These are phyloP conservation scores for Halichondria panicea DNA, from an alignment of 37 sponge, comb jelly and placozoan species.

Conservation along the genomic window DNA sequence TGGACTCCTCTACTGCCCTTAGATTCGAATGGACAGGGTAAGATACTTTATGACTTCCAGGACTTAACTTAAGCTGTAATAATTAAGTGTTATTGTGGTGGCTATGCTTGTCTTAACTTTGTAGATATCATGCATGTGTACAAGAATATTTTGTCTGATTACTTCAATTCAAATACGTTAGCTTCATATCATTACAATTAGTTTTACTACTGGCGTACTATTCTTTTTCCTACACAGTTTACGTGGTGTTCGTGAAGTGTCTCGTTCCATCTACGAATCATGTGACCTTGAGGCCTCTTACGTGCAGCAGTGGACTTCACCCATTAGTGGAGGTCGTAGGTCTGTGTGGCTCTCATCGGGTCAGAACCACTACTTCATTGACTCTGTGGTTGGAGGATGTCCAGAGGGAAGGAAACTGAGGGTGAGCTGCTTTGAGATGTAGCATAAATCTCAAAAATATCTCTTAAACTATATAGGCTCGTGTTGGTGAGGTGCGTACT, in stretches of 20 bases:
- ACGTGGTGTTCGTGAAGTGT: slow-evolving; percentile 56
- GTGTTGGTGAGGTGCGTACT: slow-evolving; percentile 40
- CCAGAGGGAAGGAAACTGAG: slow-evolving; percentile 40
- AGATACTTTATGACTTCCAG: not conserved
- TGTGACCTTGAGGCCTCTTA: slow-evolving; percentile 39
- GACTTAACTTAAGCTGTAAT: too few species aligned
- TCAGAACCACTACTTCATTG: slow-evolving; percentile 65
- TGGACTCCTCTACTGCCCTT: slow-evolving; percentile 10
- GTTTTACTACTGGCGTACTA: not conserved
- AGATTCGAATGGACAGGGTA: slow-evolving; percentile 70
- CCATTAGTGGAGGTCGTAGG: slow-evolving; percentile 9
- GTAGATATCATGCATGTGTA: too few species aligned
- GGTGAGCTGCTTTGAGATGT: slow-evolving; percentile 1
- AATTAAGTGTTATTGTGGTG: too few species aligned
- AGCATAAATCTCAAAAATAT: not conserved
- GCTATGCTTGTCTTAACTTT: too few species aligned
- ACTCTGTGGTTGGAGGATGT: slow-evolving; percentile 58
- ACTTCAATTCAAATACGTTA: too few species aligned
- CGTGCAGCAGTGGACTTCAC: slow-evolving; percentile 23
- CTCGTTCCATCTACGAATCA: slow-evolving; percentile 34
- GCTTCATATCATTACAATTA: too few species aligned
- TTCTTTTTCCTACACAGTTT: slow-evolving; percentile 16
- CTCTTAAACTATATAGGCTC: slow-evolving; percentile 29
- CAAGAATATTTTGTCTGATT: too few species aligned
- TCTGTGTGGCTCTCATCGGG: slow-evolving; percentile 23